Evolutionary conservation across 2,888 invertebrate species (phyloP).

Genomic region (Catonia carolina): DNA sequence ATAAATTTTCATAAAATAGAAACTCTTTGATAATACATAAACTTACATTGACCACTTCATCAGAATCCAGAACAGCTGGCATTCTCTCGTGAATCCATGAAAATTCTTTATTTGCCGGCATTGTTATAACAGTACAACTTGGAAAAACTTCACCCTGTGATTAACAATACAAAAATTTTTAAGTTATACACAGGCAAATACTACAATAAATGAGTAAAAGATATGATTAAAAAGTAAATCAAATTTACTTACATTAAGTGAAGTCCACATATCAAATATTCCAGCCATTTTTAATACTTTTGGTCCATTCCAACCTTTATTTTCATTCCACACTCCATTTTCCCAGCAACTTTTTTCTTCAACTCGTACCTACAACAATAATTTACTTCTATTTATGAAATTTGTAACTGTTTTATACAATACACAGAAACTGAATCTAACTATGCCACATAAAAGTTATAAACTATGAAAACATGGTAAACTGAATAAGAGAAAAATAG

Average conservation of each 20-base stretch:
- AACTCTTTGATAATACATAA: too few relatives aligned
- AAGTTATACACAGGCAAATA: not conserved
- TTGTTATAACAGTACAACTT: slow-evolving; percentile 71
- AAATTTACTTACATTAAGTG: slow-evolving; percentile 39
- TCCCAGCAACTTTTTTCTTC: slow-evolving; percentile 53
- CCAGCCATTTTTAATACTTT: slow-evolving; percentile 68
- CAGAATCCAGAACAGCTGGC: slow-evolving; percentile 68
- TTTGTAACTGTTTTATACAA: not conserved
- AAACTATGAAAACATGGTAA: too few relatives aligned
- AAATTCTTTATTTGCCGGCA: slow-evolving; percentile 59
- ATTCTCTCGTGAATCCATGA: slow-evolving; percentile 72
- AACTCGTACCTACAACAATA: slow-evolving; percentile 42
- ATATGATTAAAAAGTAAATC: too few relatives aligned
- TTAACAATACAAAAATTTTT: slow-evolving; percentile 7
- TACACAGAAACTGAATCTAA: not conserved
- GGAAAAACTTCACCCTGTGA: slow-evolving; percentile 52
- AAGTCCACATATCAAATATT: slow-evolving; percentile 62
- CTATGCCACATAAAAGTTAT: too few relatives aligned
- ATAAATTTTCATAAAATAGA: too few relatives aligned
- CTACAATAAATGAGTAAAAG: too few relatives aligned
- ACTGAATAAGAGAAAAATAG: too few relatives aligned
- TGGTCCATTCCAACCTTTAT: slow-evolving; percentile 54
- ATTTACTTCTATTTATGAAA: not conserved
- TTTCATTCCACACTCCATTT: slow-evolving; percentile 44
- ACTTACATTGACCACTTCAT: slow-evolving; percentile 56